phyloP scores from a whole-genome alignment of 2,113 vertebrate species.

The Heliornis fulica region DNA sequence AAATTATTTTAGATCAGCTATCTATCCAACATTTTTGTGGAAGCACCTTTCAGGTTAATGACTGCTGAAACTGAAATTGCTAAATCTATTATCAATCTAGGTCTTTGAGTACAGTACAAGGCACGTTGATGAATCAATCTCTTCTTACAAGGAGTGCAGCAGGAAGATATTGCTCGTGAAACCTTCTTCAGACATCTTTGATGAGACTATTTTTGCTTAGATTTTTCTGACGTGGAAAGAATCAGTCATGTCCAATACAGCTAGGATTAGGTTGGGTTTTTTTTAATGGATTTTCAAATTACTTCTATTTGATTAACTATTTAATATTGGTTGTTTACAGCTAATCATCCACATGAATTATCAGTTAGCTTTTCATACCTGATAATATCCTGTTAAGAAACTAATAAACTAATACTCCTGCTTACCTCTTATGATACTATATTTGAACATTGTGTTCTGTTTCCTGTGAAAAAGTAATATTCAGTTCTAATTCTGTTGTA shows the following conservation, averaged over 20 bases:
- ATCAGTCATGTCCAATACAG: neutral
- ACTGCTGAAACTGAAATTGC: neutral
- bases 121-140: neutral
- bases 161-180: neutral
- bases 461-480: neutral
- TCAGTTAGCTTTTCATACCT: neutral
- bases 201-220: neutral
- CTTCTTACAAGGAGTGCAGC: neutral
- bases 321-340: neutral
- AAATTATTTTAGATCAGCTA: neutral
- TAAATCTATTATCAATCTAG: neutral
- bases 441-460: neutral
- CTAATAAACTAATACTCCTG: neutral
- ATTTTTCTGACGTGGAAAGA: neutral
- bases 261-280: neutral
- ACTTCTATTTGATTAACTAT: neutral
- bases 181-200: neutral
- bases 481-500: neutral
- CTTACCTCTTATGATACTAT: neutral
- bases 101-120: neutral
- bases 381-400: neutral
- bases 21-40: neutral
- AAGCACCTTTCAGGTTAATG: neutral
- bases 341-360: neutral
- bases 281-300: neutral